Conservation (phyloP, 2,797 vertebrate genomes). For the Vultur gryphus region DNA sequence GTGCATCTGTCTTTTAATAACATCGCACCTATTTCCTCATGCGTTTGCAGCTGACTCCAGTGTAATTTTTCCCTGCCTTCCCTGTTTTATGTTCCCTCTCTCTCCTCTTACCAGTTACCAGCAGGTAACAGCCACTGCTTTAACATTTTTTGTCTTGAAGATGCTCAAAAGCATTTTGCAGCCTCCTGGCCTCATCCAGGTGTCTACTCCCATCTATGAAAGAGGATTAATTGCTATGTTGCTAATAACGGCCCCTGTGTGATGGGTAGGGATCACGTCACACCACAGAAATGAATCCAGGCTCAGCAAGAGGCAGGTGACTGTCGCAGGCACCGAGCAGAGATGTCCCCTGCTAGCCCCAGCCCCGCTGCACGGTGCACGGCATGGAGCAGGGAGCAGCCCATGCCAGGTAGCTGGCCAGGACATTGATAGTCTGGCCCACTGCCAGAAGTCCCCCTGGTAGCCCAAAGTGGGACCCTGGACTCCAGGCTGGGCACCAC, state of each 20-base stretch:
- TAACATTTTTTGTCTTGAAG: not conserved
- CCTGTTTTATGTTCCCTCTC: not conserved
- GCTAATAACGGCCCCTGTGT: not conserved
- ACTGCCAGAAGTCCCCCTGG: not conserved
- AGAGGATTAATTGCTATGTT: not conserved
- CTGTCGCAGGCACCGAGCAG: rapidly evolving
- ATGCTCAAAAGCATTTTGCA: not conserved
- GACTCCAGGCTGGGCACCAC: not conserved
- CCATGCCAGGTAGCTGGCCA: not conserved
- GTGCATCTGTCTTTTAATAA: not conserved
- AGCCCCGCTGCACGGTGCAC: not conserved
- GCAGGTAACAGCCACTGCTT: not conserved
- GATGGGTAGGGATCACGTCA: not conserved
- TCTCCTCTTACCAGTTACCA: not conserved
- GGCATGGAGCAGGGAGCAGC: not conserved
- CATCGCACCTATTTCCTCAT: not conserved
- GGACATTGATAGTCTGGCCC: rapidly evolving
- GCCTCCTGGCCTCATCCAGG: not conserved
- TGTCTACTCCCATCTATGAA: not conserved
- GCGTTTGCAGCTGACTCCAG: not conserved
- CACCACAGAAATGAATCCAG: not conserved
- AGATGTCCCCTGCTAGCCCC: not conserved
- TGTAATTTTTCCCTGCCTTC: not conserved
- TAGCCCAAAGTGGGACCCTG: not conserved
- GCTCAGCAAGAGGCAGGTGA: not conserved